Evolutionary conservation across 2,797 vertebrate species (phyloP).

Genomic region (Nannoperca australis): DNA sequence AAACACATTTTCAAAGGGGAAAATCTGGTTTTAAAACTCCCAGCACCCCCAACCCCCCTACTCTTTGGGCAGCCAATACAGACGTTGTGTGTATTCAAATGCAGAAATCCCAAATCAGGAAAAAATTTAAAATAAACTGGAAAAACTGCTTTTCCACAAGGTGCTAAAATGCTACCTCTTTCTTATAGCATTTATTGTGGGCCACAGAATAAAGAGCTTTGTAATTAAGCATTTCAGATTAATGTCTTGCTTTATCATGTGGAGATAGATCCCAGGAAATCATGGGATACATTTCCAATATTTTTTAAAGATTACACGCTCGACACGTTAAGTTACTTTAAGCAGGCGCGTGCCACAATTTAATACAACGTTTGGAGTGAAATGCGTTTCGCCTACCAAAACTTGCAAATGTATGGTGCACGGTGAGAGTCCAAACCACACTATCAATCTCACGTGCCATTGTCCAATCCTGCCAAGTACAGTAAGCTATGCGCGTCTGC

Average conservation of each 20-base stretch:
- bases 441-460: conserved; percentile 67
- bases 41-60: background rate
- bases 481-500: conserved; percentile 75
- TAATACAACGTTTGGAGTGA: conserved; percentile 48
- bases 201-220: conserved; percentile 25
- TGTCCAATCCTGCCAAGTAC: conserved; percentile 62
- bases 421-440: conserved; percentile 75
- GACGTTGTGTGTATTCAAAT: conserved; percentile 63
- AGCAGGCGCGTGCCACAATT: conserved; percentile 59
- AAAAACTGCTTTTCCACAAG: conserved; percentile 43
- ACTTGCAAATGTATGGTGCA: conserved; percentile 51
- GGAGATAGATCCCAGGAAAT: conserved; percentile 30
- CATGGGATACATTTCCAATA: background rate
- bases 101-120: conserved; percentile 58
- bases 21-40: conserved; percentile 82
- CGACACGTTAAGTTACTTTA: conserved; percentile 56
- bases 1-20: conserved; percentile 88
- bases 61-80: conserved; percentile 45
- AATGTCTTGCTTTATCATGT: conserved; percentile 40
- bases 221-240: conserved; percentile 51
- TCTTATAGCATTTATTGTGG: conserved; percentile 35
- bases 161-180: conserved; percentile 49
- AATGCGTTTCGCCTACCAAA: conserved; percentile 61
- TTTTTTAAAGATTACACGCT: conserved; percentile 1
- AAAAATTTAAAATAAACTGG: conserved; percentile 7